Conservation (phyloP, 2,113 vertebrate genomes). For the Onychostruthus taczanowskii region DNA sequence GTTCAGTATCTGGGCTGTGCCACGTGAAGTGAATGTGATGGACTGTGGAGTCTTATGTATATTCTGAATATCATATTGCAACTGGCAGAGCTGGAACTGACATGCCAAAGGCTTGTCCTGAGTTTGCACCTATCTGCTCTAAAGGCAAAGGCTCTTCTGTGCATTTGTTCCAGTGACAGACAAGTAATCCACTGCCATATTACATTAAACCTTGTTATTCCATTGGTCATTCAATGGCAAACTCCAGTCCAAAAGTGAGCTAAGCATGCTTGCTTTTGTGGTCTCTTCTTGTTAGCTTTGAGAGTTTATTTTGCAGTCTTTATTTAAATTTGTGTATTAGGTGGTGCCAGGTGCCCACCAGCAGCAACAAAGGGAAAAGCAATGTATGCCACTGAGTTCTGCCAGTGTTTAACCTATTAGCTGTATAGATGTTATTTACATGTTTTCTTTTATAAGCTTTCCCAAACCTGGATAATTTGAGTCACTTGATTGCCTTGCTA, state of each 20-base stretch:
- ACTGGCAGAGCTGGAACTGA: background rate
- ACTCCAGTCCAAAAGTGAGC: background rate
- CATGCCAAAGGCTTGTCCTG: background rate
- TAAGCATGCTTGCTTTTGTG: background rate
- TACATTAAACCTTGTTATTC: background rate
- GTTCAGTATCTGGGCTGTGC: background rate
- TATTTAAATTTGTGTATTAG: background rate
- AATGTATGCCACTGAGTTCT: background rate
- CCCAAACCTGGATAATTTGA: background rate
- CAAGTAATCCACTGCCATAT: background rate
- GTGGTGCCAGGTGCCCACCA: background rate
- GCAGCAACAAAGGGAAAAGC: background rate
- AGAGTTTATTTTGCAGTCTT: background rate
- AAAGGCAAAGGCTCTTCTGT: background rate
- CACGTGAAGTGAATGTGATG: background rate
- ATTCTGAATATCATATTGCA: background rate
- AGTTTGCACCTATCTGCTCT: background rate
- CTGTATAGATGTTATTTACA: background rate
- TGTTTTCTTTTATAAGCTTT: background rate
- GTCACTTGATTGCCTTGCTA: background rate
- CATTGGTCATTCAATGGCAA: background rate
- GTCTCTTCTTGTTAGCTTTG: background rate
- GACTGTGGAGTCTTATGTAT: background rate
- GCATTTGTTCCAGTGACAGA: background rate
- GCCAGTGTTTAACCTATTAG: background rate